These are phyloP conservation scores for Leguminivora glycinivorella DNA, from an alignment of 1,140 invertebrate genomes.

Conservation along the genomic window DNA sequence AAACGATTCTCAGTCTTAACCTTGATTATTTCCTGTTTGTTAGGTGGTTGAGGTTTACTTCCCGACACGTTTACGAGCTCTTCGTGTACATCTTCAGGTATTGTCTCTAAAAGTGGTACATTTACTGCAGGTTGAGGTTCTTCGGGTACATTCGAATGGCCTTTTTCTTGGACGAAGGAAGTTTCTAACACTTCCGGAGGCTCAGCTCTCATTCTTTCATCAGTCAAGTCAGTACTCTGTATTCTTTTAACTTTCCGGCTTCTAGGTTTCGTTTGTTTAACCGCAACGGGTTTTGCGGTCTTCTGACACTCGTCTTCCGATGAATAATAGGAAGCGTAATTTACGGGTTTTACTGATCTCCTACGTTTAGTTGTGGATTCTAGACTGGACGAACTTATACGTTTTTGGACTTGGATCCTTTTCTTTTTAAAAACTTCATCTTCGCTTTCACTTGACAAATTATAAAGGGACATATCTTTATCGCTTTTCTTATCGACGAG, in stretches of 20 bases:
- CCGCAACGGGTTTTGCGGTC: constrained; percentile 28
- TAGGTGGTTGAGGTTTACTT: constrained; percentile 36
- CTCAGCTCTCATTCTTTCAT: constrained; percentile 56
- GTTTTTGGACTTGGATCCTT: constrained; percentile 38
- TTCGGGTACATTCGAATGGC: neutral
- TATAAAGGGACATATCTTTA: constrained; percentile 46
- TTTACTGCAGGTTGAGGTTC: constrained; percentile 38
- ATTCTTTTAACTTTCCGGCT: constrained; percentile 30
- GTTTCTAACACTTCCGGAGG: constrained; percentile 47
- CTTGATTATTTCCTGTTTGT: constrained; percentile 14
- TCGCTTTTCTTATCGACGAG: constrained; percentile 42
- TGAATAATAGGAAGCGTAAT: constrained; percentile 34
- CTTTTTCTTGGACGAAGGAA: constrained; percentile 45
- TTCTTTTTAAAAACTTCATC: constrained; percentile 55
- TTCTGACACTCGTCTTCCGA: neutral
- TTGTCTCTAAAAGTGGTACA: constrained; percentile 51
- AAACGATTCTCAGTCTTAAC: neutral
- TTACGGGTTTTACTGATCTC: constrained; percentile 30
- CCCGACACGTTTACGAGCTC: constrained; percentile 5
- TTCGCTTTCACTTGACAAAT: constrained; percentile 61
- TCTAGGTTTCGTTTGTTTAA: constrained; percentile 29
- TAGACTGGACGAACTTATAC: constrained; percentile 36
- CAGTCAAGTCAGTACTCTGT: constrained; percentile 37
- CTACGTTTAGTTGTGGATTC: constrained; percentile 32
- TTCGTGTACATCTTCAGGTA: constrained; percentile 35